A percentile compares a stretch with the other conserved stretches of the same genome.
Conservation (phyloP, 2,888 invertebrate species). For the Pseudeuparius sepicola region DNA sequence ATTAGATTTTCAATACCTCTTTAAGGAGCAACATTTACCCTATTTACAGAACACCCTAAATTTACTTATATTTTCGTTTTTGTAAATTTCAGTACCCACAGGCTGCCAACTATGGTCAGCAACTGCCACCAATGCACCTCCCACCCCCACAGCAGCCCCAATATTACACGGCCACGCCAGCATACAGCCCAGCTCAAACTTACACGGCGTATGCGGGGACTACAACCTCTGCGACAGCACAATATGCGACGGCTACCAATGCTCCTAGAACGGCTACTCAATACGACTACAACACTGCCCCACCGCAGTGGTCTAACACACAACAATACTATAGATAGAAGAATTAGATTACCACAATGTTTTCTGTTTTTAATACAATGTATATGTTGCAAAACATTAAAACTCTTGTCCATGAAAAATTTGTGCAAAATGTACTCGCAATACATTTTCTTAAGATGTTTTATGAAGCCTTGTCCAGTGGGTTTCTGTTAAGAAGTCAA, state of each 20-base stretch:
- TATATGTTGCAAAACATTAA: too few species aligned
- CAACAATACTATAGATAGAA: conserved; percentile 56
- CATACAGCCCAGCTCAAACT: conserved; percentile 34
- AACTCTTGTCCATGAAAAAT: too few species aligned
- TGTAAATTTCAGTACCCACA: too few species aligned
- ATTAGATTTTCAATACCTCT: too few species aligned
- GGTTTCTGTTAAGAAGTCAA: too few species aligned
- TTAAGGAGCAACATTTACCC: too few species aligned
- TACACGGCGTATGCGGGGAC: conserved; percentile 30
- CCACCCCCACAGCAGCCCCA: conserved; percentile 42
- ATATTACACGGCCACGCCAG: conserved; percentile 33
- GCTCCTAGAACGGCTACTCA: conserved; percentile 34
- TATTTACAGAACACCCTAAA: too few species aligned
- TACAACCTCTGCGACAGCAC: conserved; percentile 24
- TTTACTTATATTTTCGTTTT: too few species aligned
- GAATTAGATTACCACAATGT: conserved; percentile 3
- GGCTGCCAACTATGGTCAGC: conserved; percentile 30
- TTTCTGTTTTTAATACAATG: too few species aligned
- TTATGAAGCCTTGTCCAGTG: too few species aligned
- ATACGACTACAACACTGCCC: conserved; percentile 40
- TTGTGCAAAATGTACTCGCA: too few species aligned
- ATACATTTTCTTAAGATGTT: too few species aligned
- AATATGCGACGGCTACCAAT: conserved; percentile 36
- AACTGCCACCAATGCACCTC: conserved; percentile 39
- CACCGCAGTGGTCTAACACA: conserved; percentile 42